Evolutionary conservation across 2,888 invertebrate genomes (phyloP), one percentile per base, ranked within the genome.

Genomic region (Drosophila demipolita): DNA sequence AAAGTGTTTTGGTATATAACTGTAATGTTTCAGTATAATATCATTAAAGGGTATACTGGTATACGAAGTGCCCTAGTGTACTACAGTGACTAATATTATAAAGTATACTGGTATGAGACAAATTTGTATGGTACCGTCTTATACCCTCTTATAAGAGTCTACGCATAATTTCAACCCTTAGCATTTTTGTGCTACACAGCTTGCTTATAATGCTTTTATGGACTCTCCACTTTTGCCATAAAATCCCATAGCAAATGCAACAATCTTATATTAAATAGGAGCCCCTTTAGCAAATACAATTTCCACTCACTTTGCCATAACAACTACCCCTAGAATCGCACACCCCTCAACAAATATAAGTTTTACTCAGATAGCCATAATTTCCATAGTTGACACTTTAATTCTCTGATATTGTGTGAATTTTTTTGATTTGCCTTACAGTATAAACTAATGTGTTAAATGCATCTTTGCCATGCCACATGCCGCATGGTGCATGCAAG

Each of bases 401-500:
- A 40, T 42, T 1, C 42, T 36, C 49, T 59, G 61, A 50, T 50
- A 17, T 45, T 6, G 12, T 11, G 17, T 20, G 12, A 26, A 8
- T 26, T 12, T 23, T 38, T 12, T 7, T 11, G 17, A 12, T 26
- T 50, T 57, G 35, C 6, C 3, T 17, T 35, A 42, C 40, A 50
- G 23, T 54, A 11, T 6, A 38, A 62, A 52, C 35, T 35, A 63
- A 70, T 75, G 70, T 65, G 75, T 65, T 9, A 49, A 67, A 50
- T 61, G 57, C 20, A 36, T 65, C 67, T 75, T 54, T 40, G 29
- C 26, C 61, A 53, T 62, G 60, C 36, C 36, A 11, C 52, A 53
- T 23, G 52, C 52, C 32, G 35, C 50, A 20, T n/a, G 23, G 35
- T 58, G 35, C 50, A 29, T 38, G 29, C 48, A 61, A 32, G 48